Evolutionary conservation across 1,140 invertebrate species (phyloP), one percentile per base, ranked within the genome.

Genomic region (Ladona fulva): DNA sequence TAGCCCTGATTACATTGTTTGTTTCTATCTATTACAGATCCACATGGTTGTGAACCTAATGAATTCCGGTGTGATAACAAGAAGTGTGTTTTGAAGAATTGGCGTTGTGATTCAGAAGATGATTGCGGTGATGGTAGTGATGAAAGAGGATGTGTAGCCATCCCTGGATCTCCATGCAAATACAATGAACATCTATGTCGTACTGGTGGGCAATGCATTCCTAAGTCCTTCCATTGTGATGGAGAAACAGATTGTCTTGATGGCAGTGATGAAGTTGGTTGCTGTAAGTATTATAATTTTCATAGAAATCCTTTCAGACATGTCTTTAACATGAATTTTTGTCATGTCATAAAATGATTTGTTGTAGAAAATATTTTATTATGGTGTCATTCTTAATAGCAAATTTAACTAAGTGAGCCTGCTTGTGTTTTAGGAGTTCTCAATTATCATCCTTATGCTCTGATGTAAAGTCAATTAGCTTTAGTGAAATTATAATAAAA

Each of bases 61-160:
- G 92, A 99, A 85, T 97, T 94, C 85, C 89, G 92, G 77, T 98
- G 97, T 84, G 86, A 86, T 66, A 98, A 97, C 83, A 91, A 91
- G 76, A 91, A 92, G 79, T 99, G 98, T 84, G 90, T 99, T 7
- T 89, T 93, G 24, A 97, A 97, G 83, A 91, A 94, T 8, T 99
- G 97, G 96, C 85, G 91, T 25, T 99, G 98, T 84, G 97, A 94
- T 84, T 90, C 90, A 6, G 95, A 98, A 80, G 90, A 95, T 82
- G 97, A 99, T 85, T 99, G 98, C 83, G 92, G 90, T 0, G 97
- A 99, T 84, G 89, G 90, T n/a, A 94, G 92, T 0, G 95, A 95
- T 81, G 94, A 95, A 84, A 83, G 86, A 75, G 88, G 89, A 79
- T 95, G 93, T 81, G 86, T 83, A 0, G 83, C 87, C 11, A 84